Percentiles rank a stretch among this genome's conserved stretches.
These are phyloP conservation scores for Nothobranchius furzeri DNA, from an alignment of 2,113 vertebrate genomes.

Conservation along the genomic window DNA sequence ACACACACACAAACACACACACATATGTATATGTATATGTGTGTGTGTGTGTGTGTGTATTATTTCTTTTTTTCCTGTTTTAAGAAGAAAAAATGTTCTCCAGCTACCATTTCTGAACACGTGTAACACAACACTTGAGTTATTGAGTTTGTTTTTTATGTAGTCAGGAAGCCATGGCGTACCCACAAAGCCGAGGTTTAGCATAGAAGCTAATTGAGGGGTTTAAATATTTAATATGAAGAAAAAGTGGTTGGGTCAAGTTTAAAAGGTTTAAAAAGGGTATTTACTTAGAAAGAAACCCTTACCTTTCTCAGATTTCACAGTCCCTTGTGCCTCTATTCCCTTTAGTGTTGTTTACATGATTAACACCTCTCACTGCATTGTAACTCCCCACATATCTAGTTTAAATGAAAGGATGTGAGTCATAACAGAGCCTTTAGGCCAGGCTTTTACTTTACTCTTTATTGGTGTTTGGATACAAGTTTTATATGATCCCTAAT, in stretches of 20 bases:
- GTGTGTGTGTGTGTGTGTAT: too few relatives aligned
- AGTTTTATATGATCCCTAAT: slow-evolving; percentile 49
- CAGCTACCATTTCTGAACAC: background rate
- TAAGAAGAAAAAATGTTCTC: background rate
- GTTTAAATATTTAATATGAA: background rate
- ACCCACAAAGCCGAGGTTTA: too few relatives aligned
- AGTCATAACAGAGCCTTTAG: slow-evolving; percentile 29
- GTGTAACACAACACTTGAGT: too few relatives aligned
- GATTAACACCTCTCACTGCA: slow-evolving; percentile 23
- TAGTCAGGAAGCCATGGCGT: too few relatives aligned
- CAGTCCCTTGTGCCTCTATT: background rate
- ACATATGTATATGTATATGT: too few relatives aligned
- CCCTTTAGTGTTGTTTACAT: background rate
- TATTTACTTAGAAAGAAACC: background rate
- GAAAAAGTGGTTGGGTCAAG: background rate
- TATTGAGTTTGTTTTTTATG: too few relatives aligned
- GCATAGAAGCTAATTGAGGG: background rate
- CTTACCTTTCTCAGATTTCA: background rate
- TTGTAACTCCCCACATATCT: slow-evolving; percentile 22
- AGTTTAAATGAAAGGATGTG: slow-evolving; percentile 29
- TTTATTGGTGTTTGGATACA: slow-evolving; percentile 49
- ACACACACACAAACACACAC: too few relatives aligned
- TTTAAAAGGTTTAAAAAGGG: background rate
- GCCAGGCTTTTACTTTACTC: slow-evolving; percentile 43
- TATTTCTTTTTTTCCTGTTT: too few relatives aligned